A percentile compares a stretch with the other conserved stretches of the same genome.
Conservation (phyloP, 2,797 vertebrate species). For the Selene dorsalis region DNA sequence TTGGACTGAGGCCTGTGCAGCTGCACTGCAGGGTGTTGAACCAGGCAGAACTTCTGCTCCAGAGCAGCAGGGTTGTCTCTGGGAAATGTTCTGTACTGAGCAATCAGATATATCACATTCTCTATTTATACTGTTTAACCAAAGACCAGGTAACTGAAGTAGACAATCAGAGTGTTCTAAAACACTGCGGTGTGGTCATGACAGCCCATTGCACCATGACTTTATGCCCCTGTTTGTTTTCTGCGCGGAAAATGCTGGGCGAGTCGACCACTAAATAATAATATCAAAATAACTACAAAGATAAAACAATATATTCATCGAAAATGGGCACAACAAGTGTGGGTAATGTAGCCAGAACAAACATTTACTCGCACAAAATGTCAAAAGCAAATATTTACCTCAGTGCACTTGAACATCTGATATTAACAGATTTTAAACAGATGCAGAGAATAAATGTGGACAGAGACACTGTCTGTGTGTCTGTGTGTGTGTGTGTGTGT, state of each 20-base stretch:
- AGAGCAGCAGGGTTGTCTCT: neutral
- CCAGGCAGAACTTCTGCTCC: neutral
- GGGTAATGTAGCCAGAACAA: conserved; percentile 4
- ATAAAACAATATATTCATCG: too few species aligned
- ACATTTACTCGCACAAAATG: conserved; percentile 18
- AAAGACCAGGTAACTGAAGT: neutral
- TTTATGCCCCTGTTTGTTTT: too few species aligned
- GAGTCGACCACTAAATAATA: too few species aligned
- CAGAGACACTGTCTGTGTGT: neutral
- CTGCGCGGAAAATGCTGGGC: too few species aligned
- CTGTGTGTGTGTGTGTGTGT: neutral
- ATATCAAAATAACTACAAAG: too few species aligned
- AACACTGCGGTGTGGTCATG: neutral
- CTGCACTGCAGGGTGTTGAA: neutral
- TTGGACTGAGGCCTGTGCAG: neutral
- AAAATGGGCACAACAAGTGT: too few species aligned
- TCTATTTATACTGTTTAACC: neutral
- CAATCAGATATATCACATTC: neutral
- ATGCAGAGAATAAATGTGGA: neutral
- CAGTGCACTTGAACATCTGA: neutral
- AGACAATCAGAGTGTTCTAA: neutral
- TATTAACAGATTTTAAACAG: conserved; percentile 27
- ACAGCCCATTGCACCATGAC: too few species aligned
- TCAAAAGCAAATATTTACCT: conserved; percentile 19
- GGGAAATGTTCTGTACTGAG: neutral